Base-by-base conservation (phyloP, 2,113 vertebrate genomes). In the Nyctibius bracteatus region DNA sequence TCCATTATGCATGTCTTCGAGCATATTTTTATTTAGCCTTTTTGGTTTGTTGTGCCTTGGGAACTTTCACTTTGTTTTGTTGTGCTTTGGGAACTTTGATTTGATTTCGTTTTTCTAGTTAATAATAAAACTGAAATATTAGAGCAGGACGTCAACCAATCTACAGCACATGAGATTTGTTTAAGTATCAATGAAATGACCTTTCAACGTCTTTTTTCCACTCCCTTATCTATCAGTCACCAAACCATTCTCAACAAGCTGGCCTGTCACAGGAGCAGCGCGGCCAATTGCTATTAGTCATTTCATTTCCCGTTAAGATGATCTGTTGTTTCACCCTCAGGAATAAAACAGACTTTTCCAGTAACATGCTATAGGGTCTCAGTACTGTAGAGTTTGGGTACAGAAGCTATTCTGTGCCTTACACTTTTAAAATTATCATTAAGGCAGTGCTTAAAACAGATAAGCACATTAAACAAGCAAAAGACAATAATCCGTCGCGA, bases 1-100 rank as follows among this genome's bases (percentile, higher is more conserved):
- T 96, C 79, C 39, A 96, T 92, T 96, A 94, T 97, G 90, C 88
- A 97, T 95, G 82, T 78, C 62, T 92, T 87, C 4, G 5, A 91
- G 90, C 44, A 73, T 82, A 92, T 67, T 94, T 94, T 95, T 93
- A 75, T 86, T 93, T 86, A 92, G 65, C 31, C 62, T 83, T 72
- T 96, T 90, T 78, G 46, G 25, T 73, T 75, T 93, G 43, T 39
- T 79, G 93, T 49, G 82, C 86, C 82, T 94, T 96, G 94, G 90
- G 92, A 96, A 92, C 83, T 92, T 91, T 67, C 81, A 74, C 91
- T 96, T 96, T 75, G 59, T 52, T 87, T 93, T 89, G 43, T 33
- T 89, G 66, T 67, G 74, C 67, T 86, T 90, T 96, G 86, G 90
- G 94, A 96, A 95, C 81, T 86, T 92, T 46, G 78, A 89, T 93